These are phyloP conservation scores for Drosophila pachea DNA, from an alignment of 1,140 invertebrate genomes.

Conservation along the genomic window DNA sequence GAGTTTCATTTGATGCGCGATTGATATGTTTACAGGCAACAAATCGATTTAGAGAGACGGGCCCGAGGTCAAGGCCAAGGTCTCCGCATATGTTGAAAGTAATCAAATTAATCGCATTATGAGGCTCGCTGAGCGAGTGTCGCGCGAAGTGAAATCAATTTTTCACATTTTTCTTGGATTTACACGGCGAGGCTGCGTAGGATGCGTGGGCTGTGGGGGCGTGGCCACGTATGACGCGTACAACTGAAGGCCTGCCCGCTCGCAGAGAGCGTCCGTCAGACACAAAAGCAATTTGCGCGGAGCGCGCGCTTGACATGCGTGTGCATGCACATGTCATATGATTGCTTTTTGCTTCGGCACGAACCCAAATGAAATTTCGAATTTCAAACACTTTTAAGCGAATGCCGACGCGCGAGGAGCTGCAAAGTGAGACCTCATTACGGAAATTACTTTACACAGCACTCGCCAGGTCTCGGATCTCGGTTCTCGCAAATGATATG, in stretches of 20 bases:
- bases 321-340: constrained; percentile 58
- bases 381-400: constrained; percentile 70
- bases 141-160: too few species aligned
- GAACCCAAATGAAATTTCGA: constrained; percentile 33
- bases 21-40: constrained; percentile 40
- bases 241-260: not conserved
- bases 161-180: too few species aligned
- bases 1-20: constrained; percentile 39
- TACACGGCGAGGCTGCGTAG: too few species aligned
- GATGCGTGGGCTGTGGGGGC: too few species aligned
- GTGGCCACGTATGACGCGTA: too few species aligned
- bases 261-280: not conserved
- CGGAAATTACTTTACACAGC: constrained; percentile 70
- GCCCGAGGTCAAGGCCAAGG: too few species aligned
- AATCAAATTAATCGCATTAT: too few species aligned
- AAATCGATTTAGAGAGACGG: constrained; percentile 12
- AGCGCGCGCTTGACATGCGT: constrained; percentile 50
- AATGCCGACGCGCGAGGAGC: constrained; percentile 26
- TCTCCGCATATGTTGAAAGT: too few species aligned
- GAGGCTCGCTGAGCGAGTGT: too few species aligned
- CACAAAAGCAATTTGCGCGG: constrained; percentile 64
- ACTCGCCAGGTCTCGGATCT: not conserved
- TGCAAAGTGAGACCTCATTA: constrained; percentile 59
- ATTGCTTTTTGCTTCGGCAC: constrained; percentile 46
- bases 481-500: constrained; percentile 61